Conservation (phyloP, 2,888 invertebrate genomes). For the Hirtodrosophila duncani region DNA sequence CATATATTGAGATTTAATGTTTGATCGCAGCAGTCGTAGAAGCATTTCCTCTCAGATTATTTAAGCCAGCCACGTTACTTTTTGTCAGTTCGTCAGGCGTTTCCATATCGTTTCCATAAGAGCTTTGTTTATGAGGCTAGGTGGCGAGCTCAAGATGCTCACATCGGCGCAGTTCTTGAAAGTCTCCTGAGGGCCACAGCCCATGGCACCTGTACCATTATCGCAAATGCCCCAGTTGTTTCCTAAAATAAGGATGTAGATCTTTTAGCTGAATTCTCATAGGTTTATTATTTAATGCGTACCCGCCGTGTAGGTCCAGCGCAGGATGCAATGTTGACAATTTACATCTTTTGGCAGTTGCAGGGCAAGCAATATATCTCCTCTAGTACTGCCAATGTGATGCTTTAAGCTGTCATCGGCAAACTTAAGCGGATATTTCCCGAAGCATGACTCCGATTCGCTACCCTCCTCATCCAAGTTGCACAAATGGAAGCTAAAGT, state of each 20-base stretch:
- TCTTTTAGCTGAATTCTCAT: not conserved
- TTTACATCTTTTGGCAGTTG: conserved; percentile 78
- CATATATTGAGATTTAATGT: not conserved
- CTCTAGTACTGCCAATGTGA: conserved; percentile 48
- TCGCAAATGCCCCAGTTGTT: conserved; percentile 80
- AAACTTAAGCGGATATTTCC: conserved; percentile 73
- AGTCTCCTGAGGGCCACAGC: conserved; percentile 80
- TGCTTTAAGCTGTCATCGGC: conserved; percentile 64
- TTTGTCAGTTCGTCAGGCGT: conserved; percentile 12
- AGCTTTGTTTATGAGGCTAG: conserved; percentile 22
- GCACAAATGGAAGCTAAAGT: conserved; percentile 79
- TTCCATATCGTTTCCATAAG: conserved; percentile 4
- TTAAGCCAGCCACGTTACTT: not conserved
- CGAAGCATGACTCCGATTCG: conserved; percentile 80
- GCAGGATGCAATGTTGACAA: conserved; percentile 80
- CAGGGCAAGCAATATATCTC: conserved; percentile 43
- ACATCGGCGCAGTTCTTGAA: conserved; percentile 80
- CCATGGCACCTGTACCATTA: conserved; percentile 75
- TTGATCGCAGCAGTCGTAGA: too few species aligned
- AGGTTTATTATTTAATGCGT: not conserved
- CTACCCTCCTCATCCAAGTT: conserved; percentile 76
- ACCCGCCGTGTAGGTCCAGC: conserved; percentile 80
- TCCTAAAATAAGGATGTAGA: too few species aligned
- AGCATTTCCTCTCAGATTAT: not conserved
- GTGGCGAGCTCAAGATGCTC: conserved; percentile 42